Base-by-base conservation (phyloP, 2,797 vertebrate species). In the Buceros bicornis region DNA sequence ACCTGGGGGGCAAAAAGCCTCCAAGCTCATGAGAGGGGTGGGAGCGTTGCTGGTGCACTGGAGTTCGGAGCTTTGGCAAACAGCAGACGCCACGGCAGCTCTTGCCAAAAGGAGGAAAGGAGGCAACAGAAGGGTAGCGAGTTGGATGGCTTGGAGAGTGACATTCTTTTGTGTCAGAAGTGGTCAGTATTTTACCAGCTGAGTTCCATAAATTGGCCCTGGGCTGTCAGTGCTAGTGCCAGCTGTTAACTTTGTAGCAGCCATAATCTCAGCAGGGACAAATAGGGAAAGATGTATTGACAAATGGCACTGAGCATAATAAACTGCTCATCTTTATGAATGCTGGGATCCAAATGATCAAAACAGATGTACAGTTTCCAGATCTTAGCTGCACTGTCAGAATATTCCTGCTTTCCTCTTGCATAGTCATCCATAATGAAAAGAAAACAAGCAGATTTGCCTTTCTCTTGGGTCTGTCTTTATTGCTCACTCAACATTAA, bases 351-450 rank as follows among this genome's bases (percentile, higher is more conserved):
- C 93, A 97, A 97, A 97, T 95, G 95, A 96, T 96, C 95, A 94
- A 97, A 97, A 95, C 97, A 97, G 97, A 97, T 97, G 97, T 94
- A 96, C 97, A 93, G 93, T 97, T 97, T 96, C 89, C 94, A 96
- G 94, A 95, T 97, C 96, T 97, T 96, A 93, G 94, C 94, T 94
- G 88, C 91, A 94, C 95, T 96, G 95, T 97, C 96, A 97, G 96
- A 95, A 83, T 89, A 89, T 94, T 96, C 96, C 94, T 92, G 76
- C 31, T 95, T 96, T 97, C 91, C 89, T 94, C 94, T 94, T 94
- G 92, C 92, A 83, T 24, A 92, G 91, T 93, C 95, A 96, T 96
- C 94, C 92, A 94, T 96, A 96, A 96, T 94, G 95, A 96, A 97
- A 96, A 96, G 96, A 95, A 97, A 96, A 96, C 89, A 95, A 94